Percentiles rank a stretch among this genome's conserved stretches.
Conservation (phyloP, 2,888 invertebrate genomes). For the Chironomus riparius region DNA sequence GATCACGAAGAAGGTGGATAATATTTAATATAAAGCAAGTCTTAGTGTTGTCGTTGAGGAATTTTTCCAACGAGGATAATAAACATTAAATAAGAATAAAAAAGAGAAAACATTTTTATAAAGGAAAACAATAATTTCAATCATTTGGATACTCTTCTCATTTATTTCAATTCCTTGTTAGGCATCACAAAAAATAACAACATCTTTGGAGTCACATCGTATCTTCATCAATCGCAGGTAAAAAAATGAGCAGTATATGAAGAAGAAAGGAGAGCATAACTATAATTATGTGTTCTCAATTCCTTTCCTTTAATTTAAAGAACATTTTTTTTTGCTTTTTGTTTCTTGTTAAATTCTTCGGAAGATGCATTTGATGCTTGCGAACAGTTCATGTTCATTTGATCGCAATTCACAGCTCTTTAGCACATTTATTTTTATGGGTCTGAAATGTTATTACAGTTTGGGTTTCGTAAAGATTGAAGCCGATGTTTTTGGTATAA, state of each 20-base stretch:
- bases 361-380: not conserved
- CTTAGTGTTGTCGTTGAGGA: not conserved
- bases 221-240: constrained; percentile 8
- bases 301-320: not conserved
- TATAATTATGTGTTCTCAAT: constrained; percentile 1
- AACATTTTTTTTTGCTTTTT: not conserved
- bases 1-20: too few species aligned
- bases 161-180: not conserved
- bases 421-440: too few species aligned
- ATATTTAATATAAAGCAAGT: not conserved
- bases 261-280: not conserved
- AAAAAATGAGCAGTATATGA: not conserved
- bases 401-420: not conserved
- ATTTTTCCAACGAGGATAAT: not conserved
- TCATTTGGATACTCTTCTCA: not conserved
- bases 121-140: not conserved
- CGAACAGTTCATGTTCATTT: not conserved
- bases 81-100: not conserved
- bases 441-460: too few species aligned
- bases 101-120: not conserved
- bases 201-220: not conserved
- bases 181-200: not conserved
- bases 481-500: too few species aligned
- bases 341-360: not conserved
- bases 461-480: too few species aligned